Conservation (phyloP, 2,113 vertebrate species). For the Cyprinodon variegatus region DNA sequence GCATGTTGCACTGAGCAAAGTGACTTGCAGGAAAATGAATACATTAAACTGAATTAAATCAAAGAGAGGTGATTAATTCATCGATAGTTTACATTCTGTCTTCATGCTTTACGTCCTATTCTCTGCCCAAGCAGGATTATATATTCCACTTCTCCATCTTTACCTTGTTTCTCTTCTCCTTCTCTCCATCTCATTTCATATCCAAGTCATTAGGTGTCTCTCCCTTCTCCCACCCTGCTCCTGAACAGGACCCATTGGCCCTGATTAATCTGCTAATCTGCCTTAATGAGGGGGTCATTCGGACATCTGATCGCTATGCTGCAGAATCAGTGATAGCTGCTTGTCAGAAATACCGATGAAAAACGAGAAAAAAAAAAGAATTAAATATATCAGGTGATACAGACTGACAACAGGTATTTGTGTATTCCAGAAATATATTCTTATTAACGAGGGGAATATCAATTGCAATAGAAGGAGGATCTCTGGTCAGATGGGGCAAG, state of each 20-base stretch:
- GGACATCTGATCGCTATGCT: constrained; percentile 76
- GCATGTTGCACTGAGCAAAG: not conserved
- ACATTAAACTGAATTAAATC: constrained; percentile 21
- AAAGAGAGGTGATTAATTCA: constrained; percentile 27
- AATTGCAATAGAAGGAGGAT: not conserved
- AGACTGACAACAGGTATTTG: not conserved
- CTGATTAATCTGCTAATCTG: constrained; percentile 77
- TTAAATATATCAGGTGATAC: not conserved
- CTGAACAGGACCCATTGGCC: constrained; percentile 67
- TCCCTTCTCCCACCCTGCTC: constrained; percentile 59
- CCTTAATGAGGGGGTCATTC: constrained; percentile 78
- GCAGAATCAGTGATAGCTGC: constrained; percentile 75
- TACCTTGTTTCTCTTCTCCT: constrained; percentile 60
- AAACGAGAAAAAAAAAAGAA: constrained; percentile 18
- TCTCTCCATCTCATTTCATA: constrained; percentile 73
- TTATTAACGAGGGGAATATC: not conserved
- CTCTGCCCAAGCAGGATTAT: constrained; percentile 49
- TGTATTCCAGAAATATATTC: not conserved
- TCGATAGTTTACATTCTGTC: constrained; percentile 26
- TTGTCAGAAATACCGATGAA: constrained; percentile 66
- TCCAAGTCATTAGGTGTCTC: constrained; percentile 70
- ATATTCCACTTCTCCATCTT: constrained; percentile 62
- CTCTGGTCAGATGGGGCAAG: not conserved
- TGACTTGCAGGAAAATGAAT: not conserved
- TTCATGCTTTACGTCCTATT: constrained; percentile 22